Conservation (phyloP, 2,888 invertebrate species). For the Drosophila birchii region DNA sequence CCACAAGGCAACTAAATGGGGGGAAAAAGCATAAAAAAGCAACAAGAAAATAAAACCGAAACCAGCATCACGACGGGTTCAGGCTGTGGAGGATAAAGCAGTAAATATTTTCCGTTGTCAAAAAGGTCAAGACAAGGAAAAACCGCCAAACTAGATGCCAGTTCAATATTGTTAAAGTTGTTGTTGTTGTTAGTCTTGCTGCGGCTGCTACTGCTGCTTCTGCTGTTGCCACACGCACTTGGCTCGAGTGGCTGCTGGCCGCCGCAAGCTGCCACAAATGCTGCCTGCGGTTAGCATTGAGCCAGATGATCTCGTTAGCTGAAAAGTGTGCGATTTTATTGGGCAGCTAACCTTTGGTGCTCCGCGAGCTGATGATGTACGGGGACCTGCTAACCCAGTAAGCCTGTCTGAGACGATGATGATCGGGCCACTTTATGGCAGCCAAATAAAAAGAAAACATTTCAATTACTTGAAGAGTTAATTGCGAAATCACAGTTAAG, state of each 20-base stretch:
- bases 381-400: slow-evolving; percentile 23
- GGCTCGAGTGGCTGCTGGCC: slow-evolving; percentile 30
- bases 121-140: slow-evolving; percentile 51
- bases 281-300: slow-evolving; percentile 59
- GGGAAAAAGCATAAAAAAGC: slow-evolving; percentile 44
- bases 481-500: slow-evolving; percentile 16
- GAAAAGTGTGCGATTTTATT: slow-evolving; percentile 32
- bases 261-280: slow-evolving; percentile 36
- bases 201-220: not conserved
- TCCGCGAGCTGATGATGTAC: slow-evolving; percentile 6
- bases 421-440: slow-evolving; percentile 3
- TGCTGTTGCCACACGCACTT: slow-evolving; percentile 48
- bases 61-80: slow-evolving; percentile 75
- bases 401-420: slow-evolving; percentile 1
- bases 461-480: slow-evolving; percentile 18
- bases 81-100: slow-evolving; percentile 66
- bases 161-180: slow-evolving; percentile 37
- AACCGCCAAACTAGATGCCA: slow-evolving; percentile 51
- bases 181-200: slow-evolving; percentile 3
- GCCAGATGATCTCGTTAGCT: slow-evolving; percentile 61
- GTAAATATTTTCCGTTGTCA: slow-evolving; percentile 65
- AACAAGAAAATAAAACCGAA: slow-evolving; percentile 47
- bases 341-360: slow-evolving; percentile 27
- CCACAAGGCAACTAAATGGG: slow-evolving; percentile 37
- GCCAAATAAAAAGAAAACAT: slow-evolving; percentile 8